Evolutionary conservation across 2,797 vertebrate genomes (phyloP), one percentile per base, ranked within the genome.

Genomic region (Hipposideros larvatus): DNA sequence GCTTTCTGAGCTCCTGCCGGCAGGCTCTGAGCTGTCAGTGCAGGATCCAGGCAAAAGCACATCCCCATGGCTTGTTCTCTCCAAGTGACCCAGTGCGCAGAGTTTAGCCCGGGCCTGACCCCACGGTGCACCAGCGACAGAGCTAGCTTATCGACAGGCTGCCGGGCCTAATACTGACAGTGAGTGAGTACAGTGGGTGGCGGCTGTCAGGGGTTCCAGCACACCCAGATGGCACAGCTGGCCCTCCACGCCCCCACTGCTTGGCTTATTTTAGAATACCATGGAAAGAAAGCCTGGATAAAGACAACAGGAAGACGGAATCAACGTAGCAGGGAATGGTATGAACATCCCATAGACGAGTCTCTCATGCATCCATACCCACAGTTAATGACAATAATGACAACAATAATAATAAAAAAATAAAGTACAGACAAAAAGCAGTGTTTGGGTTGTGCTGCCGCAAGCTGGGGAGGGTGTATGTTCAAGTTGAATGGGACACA

Each of bases 141-240:
- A 98, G 98, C 98, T 98, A 99, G 98, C 99, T 99, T 99, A 99
- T 98, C 90, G 41, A 98, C 97, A 98, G 98, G 98, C 98, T 98
- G 78, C 97, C 94, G 97, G 97, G 98, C 98, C 98, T 99, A 99
- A 99, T 99, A 99, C 98, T 99, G 98, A 98, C 98, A 97, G 98
- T 98, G 98, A 98, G 97, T n/a, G 80, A 83, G 61, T 61, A 24
- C 59, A 1, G 80, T 0, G 61, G 61, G 28, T 16, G 16, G 7
- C 57, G 13, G 55, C 1, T 3, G 78, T 57, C 31, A 43, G 80
- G 77, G 80, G n/a, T 22, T 51, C 80, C 61, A 24, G 34, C 79
- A 65, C 37, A 48, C 41, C 79, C 80, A 48, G 59, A 7, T 15
- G 31, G 13, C 34, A 21, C 61, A 66, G 80, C 34, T 14, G 13